Evolutionary conservation across 2,888 invertebrate genomes (phyloP), one percentile per base, ranked within the genome.

Genomic region (Atherix ibis): DNA sequence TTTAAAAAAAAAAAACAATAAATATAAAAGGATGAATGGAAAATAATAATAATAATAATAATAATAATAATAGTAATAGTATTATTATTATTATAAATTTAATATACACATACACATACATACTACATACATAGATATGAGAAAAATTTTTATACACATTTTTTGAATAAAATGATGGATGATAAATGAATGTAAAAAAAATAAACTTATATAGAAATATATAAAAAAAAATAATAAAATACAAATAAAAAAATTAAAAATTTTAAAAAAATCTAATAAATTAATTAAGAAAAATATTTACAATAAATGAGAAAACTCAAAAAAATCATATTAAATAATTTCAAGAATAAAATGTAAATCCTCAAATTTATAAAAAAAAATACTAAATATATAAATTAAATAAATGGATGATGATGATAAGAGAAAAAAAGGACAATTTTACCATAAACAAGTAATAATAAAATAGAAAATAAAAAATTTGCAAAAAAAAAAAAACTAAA

Each of bases 231-330:
- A n/a, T n/a, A 8, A 26, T 13, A 9, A 24, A 24, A 34, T 34
- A 29, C 34, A 29, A 29, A 34, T n/a, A n/a, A n/a, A n/a, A n/a
- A n/a, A n/a, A n/a, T n/a, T n/a, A n/a, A n/a, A n/a, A n/a, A n/a
- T n/a, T n/a, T n/a, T n/a, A n/a, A n/a, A n/a, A n/a, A n/a, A n/a
- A n/a, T n/a, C n/a, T n/a, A n/a, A n/a, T n/a, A n/a, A n/a, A n/a
- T n/a, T n/a, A n/a, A n/a, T n/a, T n/a, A n/a, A n/a, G n/a, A n/a
- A 29, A 34, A 34, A 34, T 22, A 16, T 34, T 24, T 29, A 29
- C 27, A 32, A 18, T 26, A 32, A 32, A 32, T 18, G 14, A 26
- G 16, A 17, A 34, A 28, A n/a, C 9, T 22, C 9, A 22, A 9
- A 22, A 22, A 22, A 15, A 16, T 28, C 12, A 6, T 5, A 13